Percentiles rank a stretch among this genome's conserved stretches.
Evolutionary conservation across 2,888 invertebrate genomes (phyloP).

Genomic region (Sturmia bella): DNA sequence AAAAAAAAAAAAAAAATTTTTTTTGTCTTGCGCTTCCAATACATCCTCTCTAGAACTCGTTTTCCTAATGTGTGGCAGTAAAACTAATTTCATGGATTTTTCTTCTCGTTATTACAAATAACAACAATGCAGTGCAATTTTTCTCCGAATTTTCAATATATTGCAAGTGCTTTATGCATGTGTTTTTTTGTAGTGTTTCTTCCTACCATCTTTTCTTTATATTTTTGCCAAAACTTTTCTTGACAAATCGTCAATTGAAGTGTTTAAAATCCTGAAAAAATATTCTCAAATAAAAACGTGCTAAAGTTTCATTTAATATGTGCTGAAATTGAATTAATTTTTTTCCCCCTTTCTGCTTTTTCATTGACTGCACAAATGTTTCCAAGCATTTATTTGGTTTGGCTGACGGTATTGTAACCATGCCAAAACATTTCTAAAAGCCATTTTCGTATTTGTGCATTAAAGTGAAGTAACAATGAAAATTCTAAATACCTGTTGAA

Average conservation of each 20-base stretch:
- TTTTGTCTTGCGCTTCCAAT: too few relatives aligned
- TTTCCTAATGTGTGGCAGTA: too few relatives aligned
- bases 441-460: constrained; percentile 19
- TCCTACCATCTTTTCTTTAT: too few relatives aligned
- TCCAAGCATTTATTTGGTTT: not conserved
- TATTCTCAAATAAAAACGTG: constrained; percentile 24
- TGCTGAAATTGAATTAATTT: not conserved
- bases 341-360: not conserved
- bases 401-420: constrained; percentile 11
- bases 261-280: constrained; percentile 12
- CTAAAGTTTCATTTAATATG: constrained; percentile 25
- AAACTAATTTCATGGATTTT: too few relatives aligned
- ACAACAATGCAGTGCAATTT: too few relatives aligned
- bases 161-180: too few relatives aligned
- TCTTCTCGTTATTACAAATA: too few relatives aligned
- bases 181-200: too few relatives aligned
- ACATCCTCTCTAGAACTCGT: too few relatives aligned
- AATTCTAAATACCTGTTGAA: constrained; percentile 2
- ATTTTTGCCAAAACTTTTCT: constrained; percentile 39
- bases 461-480: not conserved
- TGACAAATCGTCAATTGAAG: constrained; percentile 16
- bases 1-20: too few relatives aligned
- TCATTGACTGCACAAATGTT: not conserved
- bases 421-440: constrained; percentile 52
- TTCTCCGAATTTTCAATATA: too few relatives aligned